phyloP scores from a whole-genome alignment of 2,113 vertebrate species.

The Bubo bubo region DNA sequence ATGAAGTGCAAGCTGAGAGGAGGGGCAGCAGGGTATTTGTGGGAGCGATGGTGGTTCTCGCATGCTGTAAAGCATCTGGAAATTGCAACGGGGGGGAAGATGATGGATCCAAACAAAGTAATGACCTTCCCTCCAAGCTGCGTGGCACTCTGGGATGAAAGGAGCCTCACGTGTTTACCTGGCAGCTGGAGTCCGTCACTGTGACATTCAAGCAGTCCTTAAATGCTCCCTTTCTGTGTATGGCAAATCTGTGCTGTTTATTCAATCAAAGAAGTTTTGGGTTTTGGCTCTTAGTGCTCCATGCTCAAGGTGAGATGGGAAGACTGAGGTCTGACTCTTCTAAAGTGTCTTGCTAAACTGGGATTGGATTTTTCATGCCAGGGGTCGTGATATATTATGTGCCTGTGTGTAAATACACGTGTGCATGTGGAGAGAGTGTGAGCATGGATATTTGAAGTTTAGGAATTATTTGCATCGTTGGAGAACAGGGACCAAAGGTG shows the following conservation, averaged over 20 bases:
- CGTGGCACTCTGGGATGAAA: neutral
- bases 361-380: neutral
- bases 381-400: accelerated
- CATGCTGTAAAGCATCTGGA: neutral
- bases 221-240: neutral
- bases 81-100: neutral
- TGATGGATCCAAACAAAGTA: neutral
- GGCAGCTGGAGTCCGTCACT: neutral
- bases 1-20: neutral
- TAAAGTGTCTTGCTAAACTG: neutral
- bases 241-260: neutral
- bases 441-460: neutral
- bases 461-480: neutral
- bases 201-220: neutral
- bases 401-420: neutral
- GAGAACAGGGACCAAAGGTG: neutral
- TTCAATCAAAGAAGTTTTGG: neutral
- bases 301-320: neutral
- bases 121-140: neutral
- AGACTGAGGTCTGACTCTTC: neutral
- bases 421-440: neutral
- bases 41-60: neutral
- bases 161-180: neutral
- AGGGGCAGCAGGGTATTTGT: accelerated
- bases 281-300: neutral